Evolutionary conservation across 2,113 vertebrate species (phyloP).

Genomic region (Platysternon megacephalum): DNA sequence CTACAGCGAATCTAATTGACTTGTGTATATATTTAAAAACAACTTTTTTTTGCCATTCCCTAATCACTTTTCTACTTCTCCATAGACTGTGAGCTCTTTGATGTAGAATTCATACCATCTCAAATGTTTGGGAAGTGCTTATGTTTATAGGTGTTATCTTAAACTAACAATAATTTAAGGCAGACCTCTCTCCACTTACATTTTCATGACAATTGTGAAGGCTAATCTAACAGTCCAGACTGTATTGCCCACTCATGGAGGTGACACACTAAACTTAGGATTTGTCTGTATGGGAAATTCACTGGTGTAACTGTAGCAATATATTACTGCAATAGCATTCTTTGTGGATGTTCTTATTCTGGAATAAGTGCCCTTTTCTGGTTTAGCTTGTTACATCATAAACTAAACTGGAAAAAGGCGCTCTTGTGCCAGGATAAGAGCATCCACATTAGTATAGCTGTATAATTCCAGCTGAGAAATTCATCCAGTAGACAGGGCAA

Average conservation of each 20-base stretch:
- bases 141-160: neutral
- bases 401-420: neutral
- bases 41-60: neutral
- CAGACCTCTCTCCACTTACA: neutral
- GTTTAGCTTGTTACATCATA: neutral
- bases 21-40: neutral
- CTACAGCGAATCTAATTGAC: neutral
- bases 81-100: neutral
- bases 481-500: neutral
- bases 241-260: neutral
- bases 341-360: neutral
- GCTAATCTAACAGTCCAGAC: neutral
- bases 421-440: neutral
- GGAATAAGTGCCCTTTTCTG: neutral
- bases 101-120: neutral
- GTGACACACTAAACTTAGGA: neutral
- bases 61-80: rapidly evolving
- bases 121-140: neutral
- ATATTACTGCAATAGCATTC: neutral
- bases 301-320: neutral
- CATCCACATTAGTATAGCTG: neutral
- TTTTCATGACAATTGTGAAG: too few species aligned
- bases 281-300: neutral
- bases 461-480: neutral
- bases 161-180: neutral